phyloP scores from a whole-genome alignment of 2,888 invertebrate genomes.

The Mesoligia furuncula region DNA sequence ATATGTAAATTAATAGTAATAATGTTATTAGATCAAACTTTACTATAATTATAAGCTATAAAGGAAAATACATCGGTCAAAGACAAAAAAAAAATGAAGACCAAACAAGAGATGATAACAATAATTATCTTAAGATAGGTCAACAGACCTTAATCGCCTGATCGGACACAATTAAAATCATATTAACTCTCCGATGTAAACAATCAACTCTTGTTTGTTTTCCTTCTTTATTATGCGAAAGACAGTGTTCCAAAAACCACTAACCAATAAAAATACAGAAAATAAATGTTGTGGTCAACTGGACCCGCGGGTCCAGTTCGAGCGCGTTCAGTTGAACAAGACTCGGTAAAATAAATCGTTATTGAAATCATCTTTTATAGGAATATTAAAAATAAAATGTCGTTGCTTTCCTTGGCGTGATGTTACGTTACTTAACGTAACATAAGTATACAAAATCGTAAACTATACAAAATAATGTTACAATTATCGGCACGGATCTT shows the following conservation, averaged over 20 bases:
- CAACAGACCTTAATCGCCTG: constrained; percentile 16
- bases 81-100: background rate
- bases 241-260: background rate
- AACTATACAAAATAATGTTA: no score
- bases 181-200: constrained; percentile 8
- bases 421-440: no score
- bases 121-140: constrained; percentile 13
- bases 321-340: no score
- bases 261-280: no score
- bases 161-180: constrained; percentile 21
- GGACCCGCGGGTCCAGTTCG: no score
- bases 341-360: background rate
- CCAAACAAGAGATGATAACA: constrained; percentile 6
- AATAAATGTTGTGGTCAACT: no score
- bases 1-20: no score
- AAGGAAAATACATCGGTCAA: background rate
- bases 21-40: background rate
- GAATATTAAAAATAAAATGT: no score
- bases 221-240: background rate
- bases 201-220: constrained; percentile 6
- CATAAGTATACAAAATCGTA: no score
- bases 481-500: no score
- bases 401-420: no score
- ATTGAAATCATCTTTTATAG: constrained; percentile 12
- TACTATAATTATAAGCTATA: background rate